phyloP scores from a whole-genome alignment of 2,113 vertebrate genomes.

The Meleagris gallopavo region DNA sequence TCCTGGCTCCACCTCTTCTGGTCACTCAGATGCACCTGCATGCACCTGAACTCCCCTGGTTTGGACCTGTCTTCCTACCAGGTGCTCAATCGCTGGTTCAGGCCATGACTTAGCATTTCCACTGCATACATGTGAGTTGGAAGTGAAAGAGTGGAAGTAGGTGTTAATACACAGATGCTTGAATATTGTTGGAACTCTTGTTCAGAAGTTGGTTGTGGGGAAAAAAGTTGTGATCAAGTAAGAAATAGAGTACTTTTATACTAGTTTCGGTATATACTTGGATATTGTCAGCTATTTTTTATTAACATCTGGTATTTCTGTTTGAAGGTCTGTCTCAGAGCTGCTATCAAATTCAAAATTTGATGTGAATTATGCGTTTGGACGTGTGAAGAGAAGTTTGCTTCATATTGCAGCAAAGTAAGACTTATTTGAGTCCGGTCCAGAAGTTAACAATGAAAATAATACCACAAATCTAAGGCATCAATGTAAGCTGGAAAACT shows the following conservation, averaged over 20 bases:
- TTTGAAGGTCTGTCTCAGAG: slow-evolving; percentile 92
- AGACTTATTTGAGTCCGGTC: slow-evolving; percentile 70
- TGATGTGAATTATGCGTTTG: slow-evolving; percentile 99
- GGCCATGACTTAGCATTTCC: too few species aligned
- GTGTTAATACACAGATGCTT: background rate
- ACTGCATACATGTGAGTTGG: background rate
- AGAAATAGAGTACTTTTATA: background rate
- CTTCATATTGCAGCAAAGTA: slow-evolving; percentile 99
- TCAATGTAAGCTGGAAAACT: slow-evolving; percentile 69
- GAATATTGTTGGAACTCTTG: background rate
- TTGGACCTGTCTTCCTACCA: too few species aligned
- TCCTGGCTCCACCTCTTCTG: too few species aligned
- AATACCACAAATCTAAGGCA: slow-evolving; percentile 63
- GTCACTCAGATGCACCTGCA: too few species aligned
- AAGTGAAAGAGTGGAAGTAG: background rate
- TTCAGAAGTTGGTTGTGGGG: background rate
- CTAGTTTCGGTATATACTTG: background rate
- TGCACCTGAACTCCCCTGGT: too few species aligned
- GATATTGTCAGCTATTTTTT: background rate
- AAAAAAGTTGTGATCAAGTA: background rate
- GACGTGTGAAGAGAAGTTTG: slow-evolving; percentile 97
- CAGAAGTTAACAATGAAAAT: slow-evolving; percentile 65
- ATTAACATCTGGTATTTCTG: background rate
- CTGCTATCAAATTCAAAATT: slow-evolving; percentile 98
- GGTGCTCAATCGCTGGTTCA: too few species aligned